A percentile compares a stretch with the other conserved stretches of the same genome.
phyloP scores from a whole-genome alignment of 2,888 invertebrate species.

The Diogma glabrata region DNA sequence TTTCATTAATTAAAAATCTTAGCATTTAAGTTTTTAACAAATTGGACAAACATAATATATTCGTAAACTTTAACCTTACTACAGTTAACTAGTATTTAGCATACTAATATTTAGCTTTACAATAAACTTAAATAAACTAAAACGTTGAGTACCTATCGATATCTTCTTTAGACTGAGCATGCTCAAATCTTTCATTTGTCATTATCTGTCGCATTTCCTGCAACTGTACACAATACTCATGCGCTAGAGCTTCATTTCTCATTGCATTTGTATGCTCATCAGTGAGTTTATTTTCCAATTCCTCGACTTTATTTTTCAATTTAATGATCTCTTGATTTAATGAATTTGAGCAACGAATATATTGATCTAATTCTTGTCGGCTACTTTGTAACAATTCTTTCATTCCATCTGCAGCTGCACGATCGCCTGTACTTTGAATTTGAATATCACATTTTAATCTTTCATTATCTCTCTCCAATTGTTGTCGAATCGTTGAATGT shows the following conservation, averaged over 20 bases:
- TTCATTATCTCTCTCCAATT: conserved; percentile 40
- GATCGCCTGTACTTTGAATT: conserved; percentile 30
- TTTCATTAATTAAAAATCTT: too few relatives aligned
- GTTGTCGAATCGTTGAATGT: conserved; percentile 35
- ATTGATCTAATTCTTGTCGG: conserved; percentile 43
- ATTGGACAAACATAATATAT: too few relatives aligned
- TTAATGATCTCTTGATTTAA: conserved; percentile 28
- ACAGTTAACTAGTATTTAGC: too few relatives aligned
- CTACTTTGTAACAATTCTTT: conserved; percentile 44
- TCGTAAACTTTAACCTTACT: too few relatives aligned
- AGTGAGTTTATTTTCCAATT: conserved; percentile 24
- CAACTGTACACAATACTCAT: conserved; percentile 29
- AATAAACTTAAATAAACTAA: conserved; percentile 6
- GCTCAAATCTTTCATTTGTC: conserved; percentile 31
- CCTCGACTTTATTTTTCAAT: conserved; percentile 25
- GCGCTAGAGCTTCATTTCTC: conserved; percentile 27
- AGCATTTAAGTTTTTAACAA: too few relatives aligned
- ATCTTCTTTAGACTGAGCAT: conserved; percentile 20
- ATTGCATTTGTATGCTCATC: conserved; percentile 26
- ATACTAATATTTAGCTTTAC: too few relatives aligned
- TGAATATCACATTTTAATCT: conserved; percentile 37
- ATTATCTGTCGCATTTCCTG: conserved; percentile 30
- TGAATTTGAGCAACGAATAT: conserved; percentile 26
- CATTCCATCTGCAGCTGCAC: conserved; percentile 39
- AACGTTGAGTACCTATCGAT: conserved; percentile 16